phyloP scores from a whole-genome alignment of 2,888 invertebrate genomes.

The Yponomeuta sedellus region DNA sequence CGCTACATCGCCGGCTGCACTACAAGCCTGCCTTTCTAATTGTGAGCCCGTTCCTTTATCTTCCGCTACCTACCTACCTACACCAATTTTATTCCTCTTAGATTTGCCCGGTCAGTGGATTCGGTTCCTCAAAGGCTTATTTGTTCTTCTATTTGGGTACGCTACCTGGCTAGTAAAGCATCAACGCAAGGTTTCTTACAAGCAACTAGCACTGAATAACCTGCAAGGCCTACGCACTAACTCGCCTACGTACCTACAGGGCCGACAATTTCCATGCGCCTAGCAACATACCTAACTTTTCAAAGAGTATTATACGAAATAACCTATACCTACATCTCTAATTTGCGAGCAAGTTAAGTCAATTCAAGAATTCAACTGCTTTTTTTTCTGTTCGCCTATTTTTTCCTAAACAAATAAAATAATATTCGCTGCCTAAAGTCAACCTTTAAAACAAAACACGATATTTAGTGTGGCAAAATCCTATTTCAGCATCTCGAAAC shows the following conservation, averaged over 20 bases:
- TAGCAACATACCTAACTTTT: too few species aligned
- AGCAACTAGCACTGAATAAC: neutral
- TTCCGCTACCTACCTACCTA: neutral
- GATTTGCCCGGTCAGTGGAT: neutral
- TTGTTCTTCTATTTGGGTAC: neutral
- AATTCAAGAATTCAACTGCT: too few species aligned
- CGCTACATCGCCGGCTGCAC: neutral
- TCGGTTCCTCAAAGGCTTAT: neutral
- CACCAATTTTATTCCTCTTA: neutral
- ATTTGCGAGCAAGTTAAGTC: too few species aligned
- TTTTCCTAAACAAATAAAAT: too few species aligned
- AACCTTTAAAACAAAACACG: too few species aligned
- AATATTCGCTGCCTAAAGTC: too few species aligned
- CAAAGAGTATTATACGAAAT: too few species aligned
- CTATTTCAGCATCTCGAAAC: neutral
- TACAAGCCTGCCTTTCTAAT: neutral
- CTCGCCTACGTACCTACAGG: too few species aligned
- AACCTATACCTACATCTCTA: neutral
- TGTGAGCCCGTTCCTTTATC: conserved; percentile 12
- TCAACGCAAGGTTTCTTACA: neutral
- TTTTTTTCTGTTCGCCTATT: too few species aligned
- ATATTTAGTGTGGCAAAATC: neutral
- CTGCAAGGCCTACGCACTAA: neutral
- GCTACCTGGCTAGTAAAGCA: too few species aligned
- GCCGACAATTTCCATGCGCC: too few species aligned